A percentile compares a stretch with the other conserved stretches of the same genome.
Conservation (phyloP, 35 echinoderm and acorn worm genomes). For the Amphiura filiformis region DNA sequence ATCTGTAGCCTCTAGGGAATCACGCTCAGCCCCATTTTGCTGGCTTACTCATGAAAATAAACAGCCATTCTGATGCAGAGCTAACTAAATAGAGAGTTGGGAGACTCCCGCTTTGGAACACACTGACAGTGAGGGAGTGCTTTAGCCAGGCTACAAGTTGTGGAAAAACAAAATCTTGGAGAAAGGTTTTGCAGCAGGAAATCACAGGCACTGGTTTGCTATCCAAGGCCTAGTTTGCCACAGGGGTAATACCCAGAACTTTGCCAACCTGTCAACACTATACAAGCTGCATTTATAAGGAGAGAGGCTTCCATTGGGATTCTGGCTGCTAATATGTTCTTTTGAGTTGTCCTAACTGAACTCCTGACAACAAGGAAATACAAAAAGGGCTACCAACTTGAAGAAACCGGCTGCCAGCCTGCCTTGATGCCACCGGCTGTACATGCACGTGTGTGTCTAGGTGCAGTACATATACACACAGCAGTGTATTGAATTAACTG, state of each 20-base stretch:
- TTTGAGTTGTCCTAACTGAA: not conserved
- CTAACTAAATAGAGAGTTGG: not conserved
- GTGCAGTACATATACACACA: not conserved
- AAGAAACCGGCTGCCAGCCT: not conserved
- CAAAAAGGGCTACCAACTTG: not conserved
- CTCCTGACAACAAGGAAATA: not conserved
- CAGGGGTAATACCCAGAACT: slow-evolving; percentile 2
- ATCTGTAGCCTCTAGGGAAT: not conserved
- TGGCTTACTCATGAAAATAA: slow-evolving; percentile 10
- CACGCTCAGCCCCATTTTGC: not conserved
- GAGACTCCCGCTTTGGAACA: not conserved
- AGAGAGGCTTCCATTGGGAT: slow-evolving; percentile 7
- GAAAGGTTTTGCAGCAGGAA: slow-evolving; percentile 1
- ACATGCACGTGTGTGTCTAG: not conserved
- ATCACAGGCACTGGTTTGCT: not conserved
- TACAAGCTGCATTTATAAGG: slow-evolving; percentile 9
- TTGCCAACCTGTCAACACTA: not conserved
- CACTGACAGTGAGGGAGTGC: not conserved
- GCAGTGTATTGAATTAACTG: not conserved
- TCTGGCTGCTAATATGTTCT: not conserved
- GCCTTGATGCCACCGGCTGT: not conserved
- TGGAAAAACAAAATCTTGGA: not conserved
- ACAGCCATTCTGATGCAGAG: not conserved
- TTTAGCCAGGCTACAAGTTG: not conserved
- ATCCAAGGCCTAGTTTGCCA: slow-evolving; percentile 8